Evolutionary conservation across 2,113 vertebrate species (phyloP), one percentile per base, ranked within the genome.

Genomic region (Lophius piscatorius): DNA sequence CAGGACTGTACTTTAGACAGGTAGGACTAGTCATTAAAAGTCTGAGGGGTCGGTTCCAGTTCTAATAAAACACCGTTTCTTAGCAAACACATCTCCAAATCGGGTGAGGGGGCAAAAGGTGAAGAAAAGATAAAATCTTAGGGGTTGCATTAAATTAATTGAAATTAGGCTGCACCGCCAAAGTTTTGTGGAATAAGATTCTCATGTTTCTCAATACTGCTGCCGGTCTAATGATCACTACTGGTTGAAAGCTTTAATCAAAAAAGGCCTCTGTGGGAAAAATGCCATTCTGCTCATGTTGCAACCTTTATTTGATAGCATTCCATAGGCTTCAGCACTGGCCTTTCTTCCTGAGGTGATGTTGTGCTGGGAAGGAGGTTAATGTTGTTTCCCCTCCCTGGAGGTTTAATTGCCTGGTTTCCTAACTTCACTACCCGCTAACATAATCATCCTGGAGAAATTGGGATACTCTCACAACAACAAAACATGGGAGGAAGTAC

Each of bases 331-430:
- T 60, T 24, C 55, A 66, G 48, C 60, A 58, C 42, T 14, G 26
- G 55, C 55, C 56, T 52, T 41, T 70, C 81, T 83, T 73, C 80
- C 46, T 63, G 17, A 17, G 71, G 60, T 54, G 64, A 81, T 77
- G 38, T 40, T 63, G 51, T 80, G 69, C 58, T 49, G 64, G 67
- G 50, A 71, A 70, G 68, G 70, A 84, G 81, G 74, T 82, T 86
- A 86, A 88, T 86, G 74, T 77, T 82, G 83, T 80, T 70, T 65
- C 66, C 45, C 66, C 70, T 70, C 64, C 74, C 66, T 16, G 11
- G 50, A 56, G 83, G 63, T 85, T 81, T 87, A 87, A 84, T 88
- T 80, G 82, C 70, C 77, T 72, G 65, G 62, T 80, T 47, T 83
- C 78, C 73, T 70, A 85, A 82, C 72, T 64, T 50, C 51, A 57